Percentiles rank a stretch among this genome's conserved stretches.
Evolutionary conservation across 2,797 vertebrate species (phyloP).

Genomic region (Pyrocephalus nanus): DNA sequence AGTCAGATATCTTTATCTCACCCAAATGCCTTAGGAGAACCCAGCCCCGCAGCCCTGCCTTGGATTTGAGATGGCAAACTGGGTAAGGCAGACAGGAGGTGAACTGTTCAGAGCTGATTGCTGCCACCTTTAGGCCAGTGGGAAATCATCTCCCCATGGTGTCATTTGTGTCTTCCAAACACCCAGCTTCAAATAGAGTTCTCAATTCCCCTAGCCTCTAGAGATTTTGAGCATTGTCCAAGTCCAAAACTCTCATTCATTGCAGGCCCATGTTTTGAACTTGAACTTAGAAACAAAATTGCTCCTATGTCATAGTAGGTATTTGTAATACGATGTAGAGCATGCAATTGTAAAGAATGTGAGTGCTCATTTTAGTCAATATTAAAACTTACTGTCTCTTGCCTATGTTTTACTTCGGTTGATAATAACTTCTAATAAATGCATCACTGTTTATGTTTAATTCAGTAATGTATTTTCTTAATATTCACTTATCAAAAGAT

Average conservation of each 20-base stretch:
- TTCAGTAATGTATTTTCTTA: background rate
- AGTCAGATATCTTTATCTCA: background rate
- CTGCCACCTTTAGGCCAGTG: slow-evolving; percentile 29
- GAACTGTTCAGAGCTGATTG: background rate
- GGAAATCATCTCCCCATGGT: background rate
- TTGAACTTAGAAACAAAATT: background rate
- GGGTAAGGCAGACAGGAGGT: no score
- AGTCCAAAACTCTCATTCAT: background rate
- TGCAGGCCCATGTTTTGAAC: background rate
- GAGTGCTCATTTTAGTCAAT: background rate
- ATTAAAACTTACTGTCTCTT: background rate
- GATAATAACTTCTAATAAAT: background rate
- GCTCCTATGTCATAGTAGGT: background rate
- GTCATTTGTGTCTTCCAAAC: fast-evolving
- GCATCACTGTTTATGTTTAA: background rate
- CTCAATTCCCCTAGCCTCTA: background rate
- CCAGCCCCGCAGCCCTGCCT: background rate
- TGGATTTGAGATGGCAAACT: background rate
- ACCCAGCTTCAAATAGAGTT: background rate
- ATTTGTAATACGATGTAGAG: background rate
- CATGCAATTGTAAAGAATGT: background rate
- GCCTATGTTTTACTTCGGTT: background rate
- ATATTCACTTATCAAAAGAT: background rate
- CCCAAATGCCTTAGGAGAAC: background rate
- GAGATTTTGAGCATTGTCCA: background rate